A percentile compares a stretch with the other conserved stretches of the same genome.
Evolutionary conservation across 2,888 invertebrate species (phyloP).

Genomic region (Aphrophora alni): DNA sequence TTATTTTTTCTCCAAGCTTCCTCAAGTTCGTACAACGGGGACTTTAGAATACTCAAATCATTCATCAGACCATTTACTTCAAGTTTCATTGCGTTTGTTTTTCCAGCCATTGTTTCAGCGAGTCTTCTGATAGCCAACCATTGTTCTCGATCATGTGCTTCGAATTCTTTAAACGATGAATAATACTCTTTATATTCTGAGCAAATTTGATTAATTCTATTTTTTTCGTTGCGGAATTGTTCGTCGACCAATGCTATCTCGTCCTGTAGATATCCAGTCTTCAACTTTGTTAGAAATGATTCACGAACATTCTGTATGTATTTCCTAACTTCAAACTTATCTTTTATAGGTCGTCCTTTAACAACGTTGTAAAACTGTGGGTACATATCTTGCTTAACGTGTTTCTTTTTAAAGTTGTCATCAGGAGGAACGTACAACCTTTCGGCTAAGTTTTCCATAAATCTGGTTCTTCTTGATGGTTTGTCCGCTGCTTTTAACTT

Average conservation of each 20-base stretch:
- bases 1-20: conserved; percentile 38
- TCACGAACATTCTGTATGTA: conserved; percentile 35
- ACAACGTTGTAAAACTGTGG: conserved; percentile 24
- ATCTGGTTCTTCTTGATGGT: conserved; percentile 19
- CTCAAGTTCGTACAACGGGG: conserved; percentile 33
- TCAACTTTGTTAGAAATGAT: conserved; percentile 21
- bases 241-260: conserved; percentile 35
- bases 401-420: background rate
- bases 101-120: conserved; percentile 22
- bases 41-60: conserved; percentile 28
- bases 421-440: conserved; percentile 30
- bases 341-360: conserved; percentile 37
- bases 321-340: conserved; percentile 20
- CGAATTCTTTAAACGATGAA: conserved; percentile 33
- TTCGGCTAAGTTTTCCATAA: conserved; percentile 19
- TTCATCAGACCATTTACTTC: conserved; percentile 31
- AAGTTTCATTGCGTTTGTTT: conserved; percentile 25
- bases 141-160: conserved; percentile 30
- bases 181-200: conserved; percentile 19
- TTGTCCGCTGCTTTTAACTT: background rate
- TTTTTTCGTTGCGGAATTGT: conserved; percentile 29
- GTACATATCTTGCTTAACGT: background rate
- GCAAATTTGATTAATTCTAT: conserved; percentile 22
- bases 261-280: conserved; percentile 35
- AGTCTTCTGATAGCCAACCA: conserved; percentile 16